Conservation (phyloP, 2,113 vertebrate genomes). For the Noctilio leporinus region DNA sequence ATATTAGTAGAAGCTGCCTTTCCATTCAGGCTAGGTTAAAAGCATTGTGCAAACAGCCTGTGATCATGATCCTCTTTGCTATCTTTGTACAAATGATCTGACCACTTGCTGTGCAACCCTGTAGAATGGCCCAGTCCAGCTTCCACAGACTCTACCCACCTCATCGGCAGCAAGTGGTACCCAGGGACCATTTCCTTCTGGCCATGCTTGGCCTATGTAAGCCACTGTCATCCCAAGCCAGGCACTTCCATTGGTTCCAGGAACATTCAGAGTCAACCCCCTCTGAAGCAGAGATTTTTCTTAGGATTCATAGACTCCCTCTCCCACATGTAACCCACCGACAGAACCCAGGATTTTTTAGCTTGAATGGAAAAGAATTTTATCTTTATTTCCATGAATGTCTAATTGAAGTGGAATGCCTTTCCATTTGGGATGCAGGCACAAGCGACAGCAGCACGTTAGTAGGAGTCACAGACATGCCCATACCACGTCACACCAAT, state of each 20-base stretch:
- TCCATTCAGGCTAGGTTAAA: not conserved
- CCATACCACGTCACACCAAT: no score
- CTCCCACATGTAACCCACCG: not conserved
- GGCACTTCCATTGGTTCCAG: not conserved
- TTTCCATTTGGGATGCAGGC: not conserved
- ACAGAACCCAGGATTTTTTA: not conserved
- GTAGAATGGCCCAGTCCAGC: no score
- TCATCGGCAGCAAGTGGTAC: not conserved
- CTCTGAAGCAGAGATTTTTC: not conserved
- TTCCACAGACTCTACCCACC: not conserved
- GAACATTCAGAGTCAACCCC: no score
- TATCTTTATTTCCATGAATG: not conserved
- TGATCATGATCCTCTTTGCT: not conserved
- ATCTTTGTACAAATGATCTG: no score
- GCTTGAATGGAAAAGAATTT: not conserved
- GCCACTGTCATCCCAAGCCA: no score
- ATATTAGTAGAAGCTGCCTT: not conserved
- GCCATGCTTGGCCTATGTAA: not conserved
- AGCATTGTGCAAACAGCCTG: not conserved
- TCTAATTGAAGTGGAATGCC: not conserved
- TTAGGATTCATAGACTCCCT: not conserved
- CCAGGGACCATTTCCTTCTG: accelerated
- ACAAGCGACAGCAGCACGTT: not conserved
- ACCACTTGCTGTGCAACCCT: not conserved
- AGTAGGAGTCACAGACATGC: not conserved